Conservation (phyloP, 1,140 invertebrate species). For the Diprion similis region DNA sequence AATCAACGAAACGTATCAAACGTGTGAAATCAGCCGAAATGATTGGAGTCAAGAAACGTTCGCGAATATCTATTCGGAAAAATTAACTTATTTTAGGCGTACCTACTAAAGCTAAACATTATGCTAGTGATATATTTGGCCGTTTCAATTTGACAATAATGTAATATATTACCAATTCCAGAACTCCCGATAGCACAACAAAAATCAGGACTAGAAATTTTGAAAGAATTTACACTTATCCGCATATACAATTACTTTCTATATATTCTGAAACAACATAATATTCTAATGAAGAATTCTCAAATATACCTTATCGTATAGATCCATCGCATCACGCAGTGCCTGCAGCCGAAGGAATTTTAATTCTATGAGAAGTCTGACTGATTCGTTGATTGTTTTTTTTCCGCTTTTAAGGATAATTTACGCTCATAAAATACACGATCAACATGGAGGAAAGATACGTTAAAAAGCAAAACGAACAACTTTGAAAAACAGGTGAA, state of each 20-base stretch:
- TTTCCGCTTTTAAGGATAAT: no score
- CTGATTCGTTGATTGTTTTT: no score
- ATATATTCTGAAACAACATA: conserved; percentile 30
- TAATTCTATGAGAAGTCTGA: no score
- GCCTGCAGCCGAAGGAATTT: not conserved
- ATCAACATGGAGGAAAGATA: no score
- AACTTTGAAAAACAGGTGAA: no score
- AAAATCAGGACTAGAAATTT: conserved; percentile 50
- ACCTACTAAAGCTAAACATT: not conserved
- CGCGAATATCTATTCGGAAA: not conserved
- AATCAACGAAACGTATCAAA: no score
- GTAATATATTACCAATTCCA: not conserved
- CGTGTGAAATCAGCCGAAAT: not conserved
- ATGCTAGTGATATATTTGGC: conserved; percentile 54
- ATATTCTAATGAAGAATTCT: conserved; percentile 29
- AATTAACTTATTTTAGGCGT: not conserved
- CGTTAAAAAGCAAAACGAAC: no score
- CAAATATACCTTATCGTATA: conserved; percentile 28
- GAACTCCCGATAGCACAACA: conserved; percentile 7
- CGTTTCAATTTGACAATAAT: conserved; percentile 36
- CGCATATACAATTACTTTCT: conserved; percentile 26
- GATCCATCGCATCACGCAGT: not conserved
- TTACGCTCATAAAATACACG: no score
- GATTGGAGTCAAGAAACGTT: not conserved
- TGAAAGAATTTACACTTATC: conserved; percentile 33